Conservation (phyloP, 2,113 vertebrate genomes). For the Urocynchramus pylzowi region DNA sequence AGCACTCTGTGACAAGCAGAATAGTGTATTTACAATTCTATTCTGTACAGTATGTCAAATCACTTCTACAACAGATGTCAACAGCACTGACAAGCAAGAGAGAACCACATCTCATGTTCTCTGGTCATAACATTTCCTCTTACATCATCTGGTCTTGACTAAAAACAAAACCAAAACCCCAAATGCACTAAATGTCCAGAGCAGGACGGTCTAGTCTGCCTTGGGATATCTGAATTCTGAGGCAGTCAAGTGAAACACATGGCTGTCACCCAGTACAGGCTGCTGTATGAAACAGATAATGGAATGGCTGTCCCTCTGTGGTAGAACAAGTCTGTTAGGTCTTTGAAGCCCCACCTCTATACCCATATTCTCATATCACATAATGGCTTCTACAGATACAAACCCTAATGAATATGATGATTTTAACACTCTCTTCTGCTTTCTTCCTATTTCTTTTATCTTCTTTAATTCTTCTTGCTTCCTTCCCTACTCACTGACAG, state of each 20-base stretch:
- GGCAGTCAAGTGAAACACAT: neutral
- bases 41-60: neutral
- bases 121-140: neutral
- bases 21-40: neutral
- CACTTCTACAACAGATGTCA: neutral
- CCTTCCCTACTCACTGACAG: neutral
- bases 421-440: neutral
- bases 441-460: neutral
- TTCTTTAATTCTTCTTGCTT: neutral
- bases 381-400: neutral
- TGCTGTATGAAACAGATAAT: neutral
- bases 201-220: neutral
- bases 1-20: neutral
- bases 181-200: neutral
- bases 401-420: neutral
- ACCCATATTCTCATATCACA: neutral
- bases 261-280: too few relatives aligned
- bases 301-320: neutral
- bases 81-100: neutral
- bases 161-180: neutral
- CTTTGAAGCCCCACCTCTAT: neutral
- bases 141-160: neutral
- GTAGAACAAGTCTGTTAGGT: neutral
- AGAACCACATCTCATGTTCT: neutral
- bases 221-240: neutral